Conservation (phyloP, 2,113 vertebrate genomes). For the Oostethus manadensis region DNA sequence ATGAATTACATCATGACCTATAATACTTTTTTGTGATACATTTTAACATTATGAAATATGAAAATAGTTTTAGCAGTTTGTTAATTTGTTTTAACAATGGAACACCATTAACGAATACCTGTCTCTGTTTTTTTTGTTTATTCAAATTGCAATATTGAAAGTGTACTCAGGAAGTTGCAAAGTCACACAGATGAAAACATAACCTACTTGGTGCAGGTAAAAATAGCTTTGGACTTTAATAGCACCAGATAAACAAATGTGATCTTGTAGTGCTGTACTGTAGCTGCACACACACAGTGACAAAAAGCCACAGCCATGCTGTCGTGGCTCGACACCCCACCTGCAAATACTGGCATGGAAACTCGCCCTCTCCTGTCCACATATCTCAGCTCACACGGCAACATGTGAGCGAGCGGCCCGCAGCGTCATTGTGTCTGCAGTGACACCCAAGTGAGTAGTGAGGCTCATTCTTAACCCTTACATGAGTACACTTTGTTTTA, state of each 20-base stretch:
- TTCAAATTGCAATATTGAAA: too few relatives aligned
- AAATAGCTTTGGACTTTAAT: neutral
- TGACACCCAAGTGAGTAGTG: conserved; percentile 45
- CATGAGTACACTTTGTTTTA: conserved; percentile 17
- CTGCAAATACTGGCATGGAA: conserved; percentile 25
- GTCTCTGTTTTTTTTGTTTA: too few relatives aligned
- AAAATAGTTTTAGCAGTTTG: too few relatives aligned
- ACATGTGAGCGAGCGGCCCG: conserved; percentile 13
- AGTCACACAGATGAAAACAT: neutral
- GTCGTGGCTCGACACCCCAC: conserved; percentile 5
- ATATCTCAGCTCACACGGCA: conserved; percentile 37
- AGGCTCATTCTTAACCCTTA: neutral
- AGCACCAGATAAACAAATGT: conserved; percentile 5
- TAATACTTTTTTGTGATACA: too few relatives aligned
- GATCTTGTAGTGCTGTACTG: neutral
- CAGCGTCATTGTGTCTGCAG: conserved; percentile 30
- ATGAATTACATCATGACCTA: too few relatives aligned
- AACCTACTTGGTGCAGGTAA: too few relatives aligned
- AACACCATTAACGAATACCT: too few relatives aligned
- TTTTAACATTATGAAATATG: too few relatives aligned
- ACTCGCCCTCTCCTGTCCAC: conserved; percentile 39
- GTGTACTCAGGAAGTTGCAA: neutral
- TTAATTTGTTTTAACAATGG: too few relatives aligned
- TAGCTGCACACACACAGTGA: conserved; percentile 6
- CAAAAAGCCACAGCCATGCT: neutral